A percentile compares a stretch with the other conserved stretches of the same genome.
Evolutionary conservation across 2,888 invertebrate genomes (phyloP).

Genomic region (Gymnocheta viridis): DNA sequence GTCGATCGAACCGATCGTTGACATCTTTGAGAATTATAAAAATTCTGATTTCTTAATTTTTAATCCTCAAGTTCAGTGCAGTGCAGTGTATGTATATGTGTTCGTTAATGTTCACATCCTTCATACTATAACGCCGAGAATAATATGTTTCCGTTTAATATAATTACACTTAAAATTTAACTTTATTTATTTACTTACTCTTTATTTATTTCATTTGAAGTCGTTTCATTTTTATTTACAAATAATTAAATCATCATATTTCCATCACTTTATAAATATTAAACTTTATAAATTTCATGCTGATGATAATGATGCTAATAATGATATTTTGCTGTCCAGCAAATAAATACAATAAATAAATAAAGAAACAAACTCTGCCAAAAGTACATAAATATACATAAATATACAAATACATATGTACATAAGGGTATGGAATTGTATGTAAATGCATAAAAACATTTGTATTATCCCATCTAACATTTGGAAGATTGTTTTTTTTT

Average conservation of each 20-base stretch:
- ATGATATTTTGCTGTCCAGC: constrained; percentile 37
- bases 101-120: too few species aligned
- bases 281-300: constrained; percentile 27
- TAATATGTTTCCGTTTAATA: constrained; percentile 14
- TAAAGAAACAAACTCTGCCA: constrained; percentile 23
- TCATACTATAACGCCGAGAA: background rate
- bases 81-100: too few species aligned
- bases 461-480: too few species aligned
- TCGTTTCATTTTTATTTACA: constrained; percentile 62
- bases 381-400: background rate
- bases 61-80: too few species aligned
- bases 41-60: too few species aligned
- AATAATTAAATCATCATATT: constrained; percentile 68
- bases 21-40: too few species aligned
- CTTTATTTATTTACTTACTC: constrained; percentile 29
- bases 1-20: too few species aligned
- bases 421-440: background rate
- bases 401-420: background rate
- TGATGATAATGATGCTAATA: constrained; percentile 28
- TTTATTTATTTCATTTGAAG: constrained; percentile 46
- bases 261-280: constrained; percentile 50
- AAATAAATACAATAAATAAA: constrained; percentile 41
- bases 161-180: constrained; percentile 45
- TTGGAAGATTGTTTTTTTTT: too few species aligned
- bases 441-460: too few species aligned